A percentile compares a stretch with the other conserved stretches of the same genome.
Conservation (phyloP, 2,797 vertebrate genomes). For the Nasua narica region DNA sequence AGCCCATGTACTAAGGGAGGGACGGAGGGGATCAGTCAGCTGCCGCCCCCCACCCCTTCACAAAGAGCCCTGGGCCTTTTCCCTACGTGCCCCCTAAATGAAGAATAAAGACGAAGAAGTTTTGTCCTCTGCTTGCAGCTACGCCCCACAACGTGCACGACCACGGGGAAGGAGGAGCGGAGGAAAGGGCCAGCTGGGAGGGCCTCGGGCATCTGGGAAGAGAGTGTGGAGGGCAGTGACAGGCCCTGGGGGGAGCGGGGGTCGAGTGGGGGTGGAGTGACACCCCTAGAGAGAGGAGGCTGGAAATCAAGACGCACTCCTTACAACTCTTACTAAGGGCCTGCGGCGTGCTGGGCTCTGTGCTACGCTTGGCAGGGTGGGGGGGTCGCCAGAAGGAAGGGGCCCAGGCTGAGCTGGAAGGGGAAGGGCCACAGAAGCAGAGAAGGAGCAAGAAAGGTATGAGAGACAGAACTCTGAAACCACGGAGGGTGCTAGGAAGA, state of each 20-base stretch:
- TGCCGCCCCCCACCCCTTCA: neutral
- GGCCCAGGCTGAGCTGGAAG: neutral
- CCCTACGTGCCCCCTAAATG: neutral
- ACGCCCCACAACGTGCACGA: neutral
- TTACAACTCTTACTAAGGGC: neutral
- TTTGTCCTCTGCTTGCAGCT: neutral
- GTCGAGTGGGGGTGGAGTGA: neutral
- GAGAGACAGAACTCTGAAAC: neutral
- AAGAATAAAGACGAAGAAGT: neutral
- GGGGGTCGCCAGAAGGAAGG: neutral
- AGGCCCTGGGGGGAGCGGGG: neutral
- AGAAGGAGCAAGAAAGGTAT: neutral
- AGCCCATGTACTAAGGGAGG: conserved; percentile 92
- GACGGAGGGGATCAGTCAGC: neutral
- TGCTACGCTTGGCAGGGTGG: neutral
- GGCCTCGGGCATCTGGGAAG: neutral
- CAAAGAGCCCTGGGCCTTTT: neutral
- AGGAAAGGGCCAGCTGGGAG: neutral
- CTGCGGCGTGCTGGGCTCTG: neutral
- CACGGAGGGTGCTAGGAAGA: neutral
- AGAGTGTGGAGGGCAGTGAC: neutral
- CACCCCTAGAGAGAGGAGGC: conserved; percentile 33
- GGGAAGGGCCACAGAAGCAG: neutral
- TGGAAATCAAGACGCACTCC: neutral
- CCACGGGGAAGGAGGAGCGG: neutral